Evolutionary conservation across 2,797 vertebrate species (phyloP), one percentile per base, ranked within the genome.

Genomic region (Tokudaia muenninki): DNA sequence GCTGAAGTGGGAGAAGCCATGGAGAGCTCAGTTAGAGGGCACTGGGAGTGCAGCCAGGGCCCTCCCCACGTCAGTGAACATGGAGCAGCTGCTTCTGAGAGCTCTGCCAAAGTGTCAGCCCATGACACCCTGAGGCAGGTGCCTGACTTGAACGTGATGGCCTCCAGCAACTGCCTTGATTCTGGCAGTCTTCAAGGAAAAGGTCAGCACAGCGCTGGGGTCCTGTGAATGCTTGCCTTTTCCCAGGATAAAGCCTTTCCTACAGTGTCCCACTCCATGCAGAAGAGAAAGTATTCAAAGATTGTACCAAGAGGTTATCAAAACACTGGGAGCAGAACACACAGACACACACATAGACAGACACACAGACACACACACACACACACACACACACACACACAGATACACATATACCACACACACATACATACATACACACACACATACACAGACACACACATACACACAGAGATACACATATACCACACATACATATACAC

Each of bases 71-170:
- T 0, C 0, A 21, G 44, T 1, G n/a, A 44, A 94, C 52, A 26
- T 72, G 47, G n/a, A 87, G 26, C 90, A 79, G 97, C 87, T 92
- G 61, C 63, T 78, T 81, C 72, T 57, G 29, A 90, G 29, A 52
- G 72, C 7, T 44, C 83, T 41, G 78, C 93, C 94, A 93, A 94
- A 67, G 57, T 21, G 34, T 0, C 87, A 83, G 74, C 21, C 67
- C 72, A 22, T 41, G 12, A 88, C 59, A 70, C 90, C 93, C 90
- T 1, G 24, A 78, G 77, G 61, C 89, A 78, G 52, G 75, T 65
- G 61, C 72, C 91, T 50, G 16, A 24, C 31, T 8, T 10, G 78
- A 70, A 24, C 57, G 57, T 0, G 14, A 26, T n/a, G 41, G 75
- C 52, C 37, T 57, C 26, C 17, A 52, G 79, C 70, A 59, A 34